These are phyloP conservation scores for Florisuga fusca DNA, from an alignment of 2,797 vertebrate genomes.

Conservation along the genomic window DNA sequence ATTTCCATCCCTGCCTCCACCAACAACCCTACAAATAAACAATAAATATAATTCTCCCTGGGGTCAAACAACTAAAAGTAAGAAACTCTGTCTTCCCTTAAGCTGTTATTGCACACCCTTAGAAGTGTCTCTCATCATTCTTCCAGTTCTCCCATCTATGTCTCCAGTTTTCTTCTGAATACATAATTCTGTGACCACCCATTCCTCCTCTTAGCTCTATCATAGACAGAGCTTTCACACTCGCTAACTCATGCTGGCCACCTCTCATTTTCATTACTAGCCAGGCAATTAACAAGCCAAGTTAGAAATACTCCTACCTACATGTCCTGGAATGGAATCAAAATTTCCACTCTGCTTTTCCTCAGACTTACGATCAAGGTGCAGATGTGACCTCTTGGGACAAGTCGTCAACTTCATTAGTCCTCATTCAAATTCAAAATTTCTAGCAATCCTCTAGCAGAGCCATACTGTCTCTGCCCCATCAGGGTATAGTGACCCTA, in stretches of 20 bases:
- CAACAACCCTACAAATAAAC: neutral
- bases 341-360: neutral
- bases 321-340: neutral
- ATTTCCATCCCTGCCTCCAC: neutral
- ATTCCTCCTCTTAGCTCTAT: neutral
- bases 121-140: neutral
- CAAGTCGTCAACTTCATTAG: neutral
- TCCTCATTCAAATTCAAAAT: rapidly evolving
- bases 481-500: neutral
- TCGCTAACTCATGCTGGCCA: neutral
- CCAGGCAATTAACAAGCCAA: neutral
- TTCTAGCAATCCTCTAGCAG: neutral
- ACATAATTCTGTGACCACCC: neutral
- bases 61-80: neutral
- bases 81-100: neutral
- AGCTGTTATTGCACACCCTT: neutral
- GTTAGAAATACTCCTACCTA: neutral
- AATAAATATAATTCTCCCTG: neutral
- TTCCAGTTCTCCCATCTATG: neutral
- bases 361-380: neutral
- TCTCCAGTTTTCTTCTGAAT: neutral
- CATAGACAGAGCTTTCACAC: neutral
- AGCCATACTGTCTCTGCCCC: neutral
- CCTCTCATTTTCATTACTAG: neutral
- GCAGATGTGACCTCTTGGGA: neutral